Base-by-base conservation (phyloP, 2,888 invertebrate species). In the Meliscaeva auricollis region DNA sequence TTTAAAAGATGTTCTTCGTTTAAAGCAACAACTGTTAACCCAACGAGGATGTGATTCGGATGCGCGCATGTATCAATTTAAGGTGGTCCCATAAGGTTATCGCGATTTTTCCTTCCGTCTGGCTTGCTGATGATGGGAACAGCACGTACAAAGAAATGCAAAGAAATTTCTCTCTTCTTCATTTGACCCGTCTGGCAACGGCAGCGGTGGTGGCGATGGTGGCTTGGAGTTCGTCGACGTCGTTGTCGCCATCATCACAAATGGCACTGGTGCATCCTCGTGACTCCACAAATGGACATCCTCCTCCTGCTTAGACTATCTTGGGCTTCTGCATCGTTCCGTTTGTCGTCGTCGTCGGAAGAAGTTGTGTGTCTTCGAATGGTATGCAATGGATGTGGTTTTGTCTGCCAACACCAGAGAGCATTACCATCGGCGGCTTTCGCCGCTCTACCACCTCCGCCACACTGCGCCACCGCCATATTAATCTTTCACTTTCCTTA, bases 401-500 rank as follows among this genome's bases (percentile, higher is more conserved):
- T 30, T 22, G 68, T 30, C 30, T 2, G 35, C 38, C 50, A 35
- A 11, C 41, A 64, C 15, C 32, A 17, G 35, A 9, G 64, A 58
- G 52, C 74, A 79, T 15, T 72, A 66, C 48, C 66, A 41, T 62
- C 15, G 66, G 73, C 73, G 60, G 78, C 82, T 83, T 83, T 83
- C 83, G 83, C 79, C 70, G 50, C 79, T 66, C 22, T 35, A 15
- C 20, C n/a, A 15, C 44, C 41, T 6, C 48, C 2, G 32, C 35
- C 22, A 15, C 32, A n/a, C 30, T 20, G 22, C 50, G n/a, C 44
- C 15, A 15, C 78, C 73, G n/a, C 13, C 26, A 62, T 73, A 83
- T 70, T 70, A 74, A 70, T 84, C 75, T 79, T 79, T 84, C 83
- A 84, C 83, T 84, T 84, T 84, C 83, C 79, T 83, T 83, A 50